Evolutionary conservation across 2,113 vertebrate genomes (phyloP).

Genomic region (Rhea americana): DNA sequence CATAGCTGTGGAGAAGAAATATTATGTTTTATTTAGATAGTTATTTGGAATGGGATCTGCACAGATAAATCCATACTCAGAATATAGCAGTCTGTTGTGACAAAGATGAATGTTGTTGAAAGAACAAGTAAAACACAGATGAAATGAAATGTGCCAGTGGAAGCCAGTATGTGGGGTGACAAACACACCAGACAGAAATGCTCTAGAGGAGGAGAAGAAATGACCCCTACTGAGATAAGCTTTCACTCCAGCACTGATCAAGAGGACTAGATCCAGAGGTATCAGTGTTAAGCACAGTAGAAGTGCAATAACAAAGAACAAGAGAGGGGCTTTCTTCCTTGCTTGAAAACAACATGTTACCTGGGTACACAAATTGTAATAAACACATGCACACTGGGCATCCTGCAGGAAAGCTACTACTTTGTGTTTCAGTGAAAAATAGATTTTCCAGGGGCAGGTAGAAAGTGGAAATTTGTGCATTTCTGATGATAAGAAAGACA

Average conservation of each 20-base stretch:
- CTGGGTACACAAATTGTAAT: neutral
- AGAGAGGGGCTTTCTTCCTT: neutral
- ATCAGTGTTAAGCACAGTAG: neutral
- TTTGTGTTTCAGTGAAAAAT: neutral
- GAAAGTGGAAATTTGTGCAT: neutral
- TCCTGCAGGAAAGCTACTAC: neutral
- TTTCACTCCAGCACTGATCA: neutral
- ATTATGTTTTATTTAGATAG: conserved; percentile 60
- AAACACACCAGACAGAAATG: neutral
- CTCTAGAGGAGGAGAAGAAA: neutral
- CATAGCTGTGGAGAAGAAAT: conserved; percentile 48
- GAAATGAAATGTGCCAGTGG: neutral
- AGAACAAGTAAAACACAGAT: conserved; percentile 23
- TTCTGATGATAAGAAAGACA: neutral
- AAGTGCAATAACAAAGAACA: neutral
- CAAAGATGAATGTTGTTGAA: conserved; percentile 60
- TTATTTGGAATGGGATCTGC: conserved; percentile 61
- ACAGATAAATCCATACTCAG: conserved; percentile 71
- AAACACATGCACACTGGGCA: neutral
- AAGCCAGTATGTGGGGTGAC: neutral
- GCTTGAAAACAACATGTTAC: neutral
- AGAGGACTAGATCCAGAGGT: neutral
- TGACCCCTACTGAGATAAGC: neutral
- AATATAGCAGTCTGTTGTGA: conserved; percentile 46
- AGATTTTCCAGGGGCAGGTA: neutral